Base-by-base conservation (phyloP, 2,113 vertebrate species). In the Falcunculus frontatus region DNA sequence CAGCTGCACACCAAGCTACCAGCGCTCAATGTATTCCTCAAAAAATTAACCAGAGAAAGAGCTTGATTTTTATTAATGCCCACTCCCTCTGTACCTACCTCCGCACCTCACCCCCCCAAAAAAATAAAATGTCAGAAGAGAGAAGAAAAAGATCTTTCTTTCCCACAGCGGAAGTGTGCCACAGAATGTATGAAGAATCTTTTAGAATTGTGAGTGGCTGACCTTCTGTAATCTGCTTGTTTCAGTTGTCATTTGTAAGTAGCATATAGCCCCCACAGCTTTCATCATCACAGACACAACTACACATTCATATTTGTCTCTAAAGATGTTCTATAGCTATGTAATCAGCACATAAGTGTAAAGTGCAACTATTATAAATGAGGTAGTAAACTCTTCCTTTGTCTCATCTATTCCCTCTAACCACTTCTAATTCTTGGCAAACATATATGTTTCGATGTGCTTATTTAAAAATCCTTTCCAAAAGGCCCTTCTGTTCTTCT, bases 401-500 rank as follows among this genome's bases (percentile, higher is more conserved):
- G 60, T 90, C 59, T 88, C 69, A 27, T 65, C 72, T 87, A 53
- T 60, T 87, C 23, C 33, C 21, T 78, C n/a, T 90, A 89, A 70
- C 25, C 10, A 74, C 41, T 78, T 81, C 56, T 69, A 80, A 90
- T 89, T 91, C 74, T 95, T 94, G 91, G 90, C 90, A 96, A 84
- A 64, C 37, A n/a, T 21, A 10, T 12, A 65, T 39, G 29, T 63
- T 87, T 87, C 10, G 1, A 91, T 76, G 56, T 50, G 46, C 49
- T 70, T 94, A 72, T 80, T 91, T 95, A 87, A 87, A 86, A 88
- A 85, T 62, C 25, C 17, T 90, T 92, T 87, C 57, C 67, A 73
- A 92, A 82, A 92, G 76, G 16, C 42, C 86, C 89, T 93, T 96
- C 90, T 93, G 87, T 92, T 92, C 89, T 90, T 90, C 74, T 90